Percentiles rank a stretch among this genome's conserved stretches.
These are phyloP conservation scores for Hylaeus volcanicus DNA, from an alignment of 1,140 invertebrate species.

Conservation along the genomic window DNA sequence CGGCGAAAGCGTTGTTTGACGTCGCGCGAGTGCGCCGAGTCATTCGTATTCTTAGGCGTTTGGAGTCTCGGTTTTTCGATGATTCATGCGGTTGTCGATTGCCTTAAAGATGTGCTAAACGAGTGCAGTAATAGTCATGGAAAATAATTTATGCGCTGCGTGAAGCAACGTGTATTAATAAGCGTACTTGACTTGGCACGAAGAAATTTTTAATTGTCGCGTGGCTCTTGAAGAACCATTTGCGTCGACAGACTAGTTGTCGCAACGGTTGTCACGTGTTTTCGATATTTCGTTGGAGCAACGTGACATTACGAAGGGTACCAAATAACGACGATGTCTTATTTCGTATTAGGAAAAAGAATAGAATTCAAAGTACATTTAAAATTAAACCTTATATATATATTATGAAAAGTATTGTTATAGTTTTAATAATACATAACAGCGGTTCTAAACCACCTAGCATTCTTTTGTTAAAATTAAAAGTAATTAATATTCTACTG, in stretches of 20 bases:
- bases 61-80: conserved; percentile 30
- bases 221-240: background rate
- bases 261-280: background rate
- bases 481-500: too few species aligned
- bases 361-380: too few species aligned
- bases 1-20: background rate
- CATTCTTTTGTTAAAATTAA: too few species aligned
- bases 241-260: background rate
- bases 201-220: conserved; percentile 37
- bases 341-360: too few species aligned
- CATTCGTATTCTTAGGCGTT: conserved; percentile 35
- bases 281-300: background rate
- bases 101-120: conserved; percentile 40
- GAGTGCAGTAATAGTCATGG: conserved; percentile 25
- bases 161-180: conserved; percentile 49
- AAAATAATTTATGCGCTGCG: conserved; percentile 40
- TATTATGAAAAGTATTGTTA: too few species aligned
- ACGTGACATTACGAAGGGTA: background rate
- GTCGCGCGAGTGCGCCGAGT: background rate
- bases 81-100: conserved; percentile 34
- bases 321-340: too few species aligned
- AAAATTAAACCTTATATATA: too few species aligned
- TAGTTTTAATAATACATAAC: too few species aligned
- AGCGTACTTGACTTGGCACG: conserved; percentile 27
- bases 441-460: too few species aligned